Conservation (phyloP, 2,797 vertebrate species). For the Australoheros facetus region DNA sequence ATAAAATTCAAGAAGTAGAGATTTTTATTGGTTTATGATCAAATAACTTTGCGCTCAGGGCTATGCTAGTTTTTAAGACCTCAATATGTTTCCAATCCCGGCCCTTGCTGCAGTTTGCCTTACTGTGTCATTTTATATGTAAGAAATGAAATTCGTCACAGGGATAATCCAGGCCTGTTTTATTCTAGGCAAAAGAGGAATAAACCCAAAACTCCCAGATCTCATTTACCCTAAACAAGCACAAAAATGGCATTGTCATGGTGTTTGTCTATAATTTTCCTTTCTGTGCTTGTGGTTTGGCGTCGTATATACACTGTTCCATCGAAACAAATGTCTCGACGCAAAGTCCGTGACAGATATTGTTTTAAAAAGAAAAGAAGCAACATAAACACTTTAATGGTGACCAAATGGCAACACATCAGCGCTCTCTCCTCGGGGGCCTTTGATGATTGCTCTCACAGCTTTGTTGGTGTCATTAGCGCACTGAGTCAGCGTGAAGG, state of each 20-base stretch:
- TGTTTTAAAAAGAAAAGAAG: conserved; percentile 48
- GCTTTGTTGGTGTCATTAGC: conserved; percentile 35
- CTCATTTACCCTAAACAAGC: conserved; percentile 31
- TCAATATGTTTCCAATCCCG: background rate
- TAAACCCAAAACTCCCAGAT: conserved; percentile 9
- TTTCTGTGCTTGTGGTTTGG: conserved; percentile 54
- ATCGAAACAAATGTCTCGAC: conserved; percentile 25
- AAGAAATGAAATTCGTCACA: background rate
- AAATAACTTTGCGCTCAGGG: background rate
- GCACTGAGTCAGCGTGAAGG: conserved; percentile 25
- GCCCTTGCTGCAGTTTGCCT: background rate
- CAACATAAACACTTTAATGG: conserved; percentile 52
- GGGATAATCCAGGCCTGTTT: conserved; percentile 4
- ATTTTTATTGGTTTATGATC: conserved; percentile 2
- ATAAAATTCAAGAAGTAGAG: conserved; percentile 1
- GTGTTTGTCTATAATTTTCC: conserved; percentile 48
- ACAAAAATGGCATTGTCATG: conserved; percentile 38
- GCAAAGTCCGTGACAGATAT: conserved; percentile 18
- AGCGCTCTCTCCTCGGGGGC: background rate
- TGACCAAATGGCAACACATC: conserved; percentile 55
- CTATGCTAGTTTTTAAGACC: background rate
- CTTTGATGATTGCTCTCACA: conserved; percentile 43
- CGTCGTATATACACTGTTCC: background rate
- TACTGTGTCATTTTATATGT: background rate
- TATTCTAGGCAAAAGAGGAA: conserved; percentile 7